A percentile compares a stretch with the other conserved stretches of the same genome.
Conservation (phyloP, 1,140 invertebrate genomes). For the Eubasilissa regina region DNA sequence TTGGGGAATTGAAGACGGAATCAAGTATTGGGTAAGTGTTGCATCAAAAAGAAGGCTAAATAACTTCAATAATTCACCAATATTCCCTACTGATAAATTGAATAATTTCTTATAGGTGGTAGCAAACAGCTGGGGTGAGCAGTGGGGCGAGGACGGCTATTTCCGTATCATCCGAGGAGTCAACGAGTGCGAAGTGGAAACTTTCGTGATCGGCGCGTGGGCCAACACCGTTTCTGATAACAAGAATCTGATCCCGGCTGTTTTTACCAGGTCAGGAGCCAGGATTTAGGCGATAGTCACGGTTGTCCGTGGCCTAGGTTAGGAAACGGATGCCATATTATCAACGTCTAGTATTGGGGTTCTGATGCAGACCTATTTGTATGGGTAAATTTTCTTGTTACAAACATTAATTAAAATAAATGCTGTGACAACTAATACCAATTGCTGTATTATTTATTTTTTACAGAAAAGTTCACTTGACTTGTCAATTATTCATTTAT, state of each 20-base stretch:
- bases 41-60: not conserved
- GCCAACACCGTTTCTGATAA: constrained; percentile 74
- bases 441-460: too few relatives aligned
- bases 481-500: too few relatives aligned
- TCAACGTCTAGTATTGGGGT: not conserved
- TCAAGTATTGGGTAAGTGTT: constrained; percentile 91
- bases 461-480: too few relatives aligned
- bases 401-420: too few relatives aligned
- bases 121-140: constrained; percentile 91
- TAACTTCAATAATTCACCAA: not conserved
- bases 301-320: not conserved
- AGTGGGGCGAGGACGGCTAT: constrained; percentile 92
- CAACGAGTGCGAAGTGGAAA: constrained; percentile 91
- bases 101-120: constrained; percentile 77
- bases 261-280: not conserved
- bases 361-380: too few relatives aligned
- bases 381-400: too few relatives aligned
- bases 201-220: constrained; percentile 85
- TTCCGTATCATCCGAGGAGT: constrained; percentile 86
- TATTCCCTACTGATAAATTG: not conserved
- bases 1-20: constrained; percentile 85
- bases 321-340: constrained; percentile 20
- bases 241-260: constrained; percentile 44
- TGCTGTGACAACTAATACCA: too few relatives aligned
- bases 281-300: not conserved